Evolutionary conservation across 1,140 invertebrate species (phyloP), one percentile per base, ranked within the genome.

Genomic region (Armadillidium nasatum): DNA sequence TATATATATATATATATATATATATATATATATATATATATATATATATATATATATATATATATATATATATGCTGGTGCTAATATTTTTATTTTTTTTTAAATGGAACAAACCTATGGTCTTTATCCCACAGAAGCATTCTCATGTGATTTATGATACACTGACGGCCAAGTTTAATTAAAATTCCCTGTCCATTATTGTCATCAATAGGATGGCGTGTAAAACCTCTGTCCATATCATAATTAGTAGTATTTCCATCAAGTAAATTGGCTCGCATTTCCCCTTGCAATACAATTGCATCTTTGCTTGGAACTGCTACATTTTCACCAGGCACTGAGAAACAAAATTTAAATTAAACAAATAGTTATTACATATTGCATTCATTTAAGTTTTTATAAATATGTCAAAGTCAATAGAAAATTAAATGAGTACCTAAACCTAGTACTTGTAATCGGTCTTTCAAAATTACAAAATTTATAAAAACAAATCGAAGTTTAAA

Each of bases 111-210:
- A 71, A 83, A 91, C 91, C 95, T 90, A 83, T 90, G 88, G 85
- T 98, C 96, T 82, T 91, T 87, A 86, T 99, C 96, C 96, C 96
- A 98, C 0, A 99, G 87, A 70, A 98, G 87, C 88, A 99, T 90
- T 81, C 91, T 90, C 69, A 98, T 89, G 83, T 96, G 92, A 88
- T 99, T 99, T 79, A 99, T 90, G 83, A 98, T 97, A 83, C 90
- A 94, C 74, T 93, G 92, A 67, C 89, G 90, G 72, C 92, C 92
- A 15, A 99, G 88, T 83, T 94, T 92, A 13, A 99, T 90, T 0
- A 95, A 87, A 84, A 99, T 97, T 73, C 93, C 91, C 78, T 90
- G 88, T 83, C 90, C 90, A 81, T 90, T 85, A 72, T 87, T 87
- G 75, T 96, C 94, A 81, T 91, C 93, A 83, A 98, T 98, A 50